Evolutionary conservation across 2,797 vertebrate genomes (phyloP).

Genomic region (Pseudomugil gertrudae): DNA sequence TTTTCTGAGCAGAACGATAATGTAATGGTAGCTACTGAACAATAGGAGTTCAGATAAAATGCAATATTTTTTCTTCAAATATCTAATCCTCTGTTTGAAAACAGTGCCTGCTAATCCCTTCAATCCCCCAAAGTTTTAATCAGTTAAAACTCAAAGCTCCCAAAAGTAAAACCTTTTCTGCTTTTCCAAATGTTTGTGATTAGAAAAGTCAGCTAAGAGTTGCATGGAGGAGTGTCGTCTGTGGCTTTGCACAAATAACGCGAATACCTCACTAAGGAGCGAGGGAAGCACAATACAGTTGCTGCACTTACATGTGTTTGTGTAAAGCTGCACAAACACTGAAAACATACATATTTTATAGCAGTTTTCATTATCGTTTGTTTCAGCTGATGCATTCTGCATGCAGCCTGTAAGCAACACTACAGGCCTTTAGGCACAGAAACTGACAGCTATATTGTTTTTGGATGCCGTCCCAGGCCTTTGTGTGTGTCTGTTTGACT

Average conservation of each 20-base stretch:
- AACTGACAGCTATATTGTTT: conserved; percentile 41
- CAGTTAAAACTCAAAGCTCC: neutral
- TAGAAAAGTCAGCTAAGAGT: neutral
- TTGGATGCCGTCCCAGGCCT: conserved; percentile 24
- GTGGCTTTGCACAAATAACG: neutral
- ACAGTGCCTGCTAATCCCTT: neutral
- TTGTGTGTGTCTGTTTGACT: conserved; percentile 17
- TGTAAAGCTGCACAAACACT: neutral
- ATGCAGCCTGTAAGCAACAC: conserved; percentile 29
- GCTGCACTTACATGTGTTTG: neutral
- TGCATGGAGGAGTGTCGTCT: neutral
- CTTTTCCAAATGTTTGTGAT: neutral
- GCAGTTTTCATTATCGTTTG: conserved; percentile 8
- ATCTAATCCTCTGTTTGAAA: neutral
- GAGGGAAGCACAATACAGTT: neutral
- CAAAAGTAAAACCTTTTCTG: neutral
- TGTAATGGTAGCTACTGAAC: neutral
- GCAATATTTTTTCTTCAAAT: neutral
- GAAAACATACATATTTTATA: neutral
- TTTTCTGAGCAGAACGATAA: neutral
- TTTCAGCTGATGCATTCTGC: conserved; percentile 18
- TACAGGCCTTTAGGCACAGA: conserved; percentile 29
- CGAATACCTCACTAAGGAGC: neutral
- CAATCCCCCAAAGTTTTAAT: neutral
- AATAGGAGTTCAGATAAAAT: neutral